A percentile compares a stretch with the other conserved stretches of the same genome.
Conservation (phyloP, 2,797 vertebrate genomes). For the Sebastolobus altivelis region DNA sequence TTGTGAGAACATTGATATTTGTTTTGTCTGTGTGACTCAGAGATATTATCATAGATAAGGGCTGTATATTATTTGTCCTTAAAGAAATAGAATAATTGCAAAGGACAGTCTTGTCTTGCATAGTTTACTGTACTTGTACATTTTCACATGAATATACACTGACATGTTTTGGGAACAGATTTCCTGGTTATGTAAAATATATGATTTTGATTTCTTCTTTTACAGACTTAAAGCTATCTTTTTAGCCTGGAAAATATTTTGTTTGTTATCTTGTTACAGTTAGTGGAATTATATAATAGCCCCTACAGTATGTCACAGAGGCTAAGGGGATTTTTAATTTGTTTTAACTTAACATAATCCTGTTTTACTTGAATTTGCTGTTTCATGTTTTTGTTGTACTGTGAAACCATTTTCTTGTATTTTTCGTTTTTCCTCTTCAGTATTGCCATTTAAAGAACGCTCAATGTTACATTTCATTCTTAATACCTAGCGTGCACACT, state of each 20-base stretch:
- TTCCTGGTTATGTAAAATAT: constrained; percentile 55
- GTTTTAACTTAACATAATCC: constrained; percentile 81
- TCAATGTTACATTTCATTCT: constrained; percentile 33
- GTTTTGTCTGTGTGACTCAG: constrained; percentile 73
- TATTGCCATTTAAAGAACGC: constrained; percentile 56
- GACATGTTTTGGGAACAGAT: constrained; percentile 56
- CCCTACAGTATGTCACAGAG: constrained; percentile 26
- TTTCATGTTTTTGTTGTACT: constrained; percentile 70
- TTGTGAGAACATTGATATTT: constrained; percentile 71
- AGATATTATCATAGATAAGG: constrained; percentile 81
- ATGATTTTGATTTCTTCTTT: constrained; percentile 62
- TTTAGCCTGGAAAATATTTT: constrained; percentile 50
- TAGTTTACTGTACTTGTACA: constrained; percentile 75
- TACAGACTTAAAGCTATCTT: constrained; percentile 53
- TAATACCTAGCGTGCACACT: constrained; percentile 47
- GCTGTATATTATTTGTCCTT: constrained; percentile 82
- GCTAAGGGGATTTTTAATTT: constrained; percentile 40
- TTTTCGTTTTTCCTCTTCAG: constrained; percentile 45
- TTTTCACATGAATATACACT: constrained; percentile 75
- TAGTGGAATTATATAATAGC: constrained; percentile 52
- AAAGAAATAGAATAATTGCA: constrained; percentile 71
- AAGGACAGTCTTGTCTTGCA: constrained; percentile 64
- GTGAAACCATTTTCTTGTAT: constrained; percentile 65
- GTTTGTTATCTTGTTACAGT: constrained; percentile 49
- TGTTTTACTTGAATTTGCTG: constrained; percentile 88